Base-by-base conservation (phyloP, 2,113 vertebrate genomes). In the Heptranchias perlo region DNA sequence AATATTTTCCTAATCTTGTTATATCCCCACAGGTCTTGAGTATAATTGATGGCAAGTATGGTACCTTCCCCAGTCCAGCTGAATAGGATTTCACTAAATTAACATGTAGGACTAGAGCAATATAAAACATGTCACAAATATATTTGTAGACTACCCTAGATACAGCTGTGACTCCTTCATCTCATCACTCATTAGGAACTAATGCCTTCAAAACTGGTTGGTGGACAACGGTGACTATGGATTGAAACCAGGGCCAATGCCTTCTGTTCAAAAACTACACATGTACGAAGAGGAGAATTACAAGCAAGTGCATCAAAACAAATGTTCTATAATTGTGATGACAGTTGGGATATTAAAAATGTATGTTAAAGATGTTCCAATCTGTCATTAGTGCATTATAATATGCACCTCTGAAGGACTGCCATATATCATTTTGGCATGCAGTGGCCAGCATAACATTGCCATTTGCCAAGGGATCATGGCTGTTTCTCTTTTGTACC, bases 271-370 rank as follows among this genome's bases (percentile, higher is more conserved):
- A 58, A 49, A 54, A 13, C 49, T 14, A 54, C 52, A 54, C 47
- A 54, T 35, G 8, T 31, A 54, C 4, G 5, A 23, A 89, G 31
- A 58, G 86, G 47, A 89, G 28, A 54, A 13, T 54, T 35, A 54
- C 44, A 89, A 35, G 8, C 86, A 89, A 89, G 44, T 31, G 23
- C 10, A 89, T 89, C 47, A 89, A 44, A 86, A 86, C 1, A 86
- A 35, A 89, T 82, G 47, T 54, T 89, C 49, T 58, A 89, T 89
- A 49, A 89, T 89, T 54, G 31, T 89, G 52, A 54, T 89, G 49
- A 58, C 86, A 89, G 47, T 89, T 89, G 86, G 86, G 52, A 89
- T 54, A 89, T 89, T 54, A 89, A 89, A 89, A 89, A 89, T 89
- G 35, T 89, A 89, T 89, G 52, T 54, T 54, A 52, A 89, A 89